phyloP scores from a whole-genome alignment of 1,140 invertebrate genomes.

The Meteorus sp. region DNA sequence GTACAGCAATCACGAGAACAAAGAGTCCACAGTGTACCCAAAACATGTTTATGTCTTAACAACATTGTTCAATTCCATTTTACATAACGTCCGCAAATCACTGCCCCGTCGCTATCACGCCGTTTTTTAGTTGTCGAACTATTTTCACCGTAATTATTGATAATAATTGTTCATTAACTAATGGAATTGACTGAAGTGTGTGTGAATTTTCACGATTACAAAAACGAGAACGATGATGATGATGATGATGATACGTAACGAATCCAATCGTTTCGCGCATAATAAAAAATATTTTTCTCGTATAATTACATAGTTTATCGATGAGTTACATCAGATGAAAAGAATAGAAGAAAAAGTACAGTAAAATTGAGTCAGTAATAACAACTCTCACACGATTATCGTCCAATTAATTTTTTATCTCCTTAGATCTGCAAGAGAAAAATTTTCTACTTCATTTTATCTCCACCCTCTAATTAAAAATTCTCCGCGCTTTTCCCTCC shows the following conservation, averaged over 20 bases:
- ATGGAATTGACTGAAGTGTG: not conserved
- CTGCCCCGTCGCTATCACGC: conserved; percentile 27
- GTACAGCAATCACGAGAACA: conserved; percentile 58
- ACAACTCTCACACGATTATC: too few species aligned
- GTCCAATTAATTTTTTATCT: too few species aligned
- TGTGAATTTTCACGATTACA: not conserved
- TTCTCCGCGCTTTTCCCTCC: too few species aligned
- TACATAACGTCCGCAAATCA: conserved; percentile 54
- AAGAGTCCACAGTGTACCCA: conserved; percentile 59
- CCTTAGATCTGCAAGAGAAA: too few species aligned
- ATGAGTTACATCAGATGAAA: not conserved
- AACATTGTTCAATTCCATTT: conserved; percentile 60
- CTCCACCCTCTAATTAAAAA: too few species aligned
- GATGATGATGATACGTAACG: not conserved
- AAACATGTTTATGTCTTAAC: conserved; percentile 61
- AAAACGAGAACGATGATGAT: not conserved
- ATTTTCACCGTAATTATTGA: not conserved
- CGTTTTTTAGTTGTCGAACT: not conserved
- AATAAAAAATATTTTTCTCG: conserved; percentile 5
- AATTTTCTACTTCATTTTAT: too few species aligned
- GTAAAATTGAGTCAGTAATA: too few species aligned
- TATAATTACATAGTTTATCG: not conserved
- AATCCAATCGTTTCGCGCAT: conserved; percentile 2
- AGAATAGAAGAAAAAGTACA: not conserved
- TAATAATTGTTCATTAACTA: not conserved